Percentiles rank a stretch among this genome's conserved stretches.
Evolutionary conservation across 2,888 invertebrate genomes (phyloP).

Genomic region (Bibio marci): DNA sequence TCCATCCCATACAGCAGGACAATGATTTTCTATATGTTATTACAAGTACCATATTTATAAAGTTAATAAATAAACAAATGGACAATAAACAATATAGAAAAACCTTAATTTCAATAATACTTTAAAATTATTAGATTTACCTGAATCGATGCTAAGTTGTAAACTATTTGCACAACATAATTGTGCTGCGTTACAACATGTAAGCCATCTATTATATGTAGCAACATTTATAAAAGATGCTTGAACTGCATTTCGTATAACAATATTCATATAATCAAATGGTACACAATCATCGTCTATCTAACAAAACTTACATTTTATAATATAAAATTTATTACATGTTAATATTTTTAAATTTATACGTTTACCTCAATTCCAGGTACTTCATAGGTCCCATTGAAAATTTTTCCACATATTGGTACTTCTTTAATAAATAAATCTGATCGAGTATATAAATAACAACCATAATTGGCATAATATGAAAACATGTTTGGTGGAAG

Average conservation of each 20-base stretch:
- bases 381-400: too few relatives aligned
- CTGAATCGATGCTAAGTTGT: conserved; percentile 4
- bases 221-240: conserved; percentile 10
- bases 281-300: conserved; percentile 7
- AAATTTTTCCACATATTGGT: too few relatives aligned
- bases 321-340: neutral
- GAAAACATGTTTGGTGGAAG: conserved; percentile 10
- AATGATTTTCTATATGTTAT: conserved; percentile 19
- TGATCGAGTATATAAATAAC: conserved; percentile 12
- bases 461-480: conserved; percentile 13
- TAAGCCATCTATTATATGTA: conserved; percentile 10
- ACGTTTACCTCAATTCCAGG: too few relatives aligned
- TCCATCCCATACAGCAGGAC: conserved; percentile 42
- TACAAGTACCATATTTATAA: too few relatives aligned
- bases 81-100: neutral
- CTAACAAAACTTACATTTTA: conserved; percentile 8
- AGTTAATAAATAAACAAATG: neutral
- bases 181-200: conserved; percentile 12
- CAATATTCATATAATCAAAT: conserved; percentile 11
- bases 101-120: neutral
- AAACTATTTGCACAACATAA: conserved; percentile 11
- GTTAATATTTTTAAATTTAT: too few relatives aligned
- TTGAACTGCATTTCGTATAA: conserved; percentile 7
- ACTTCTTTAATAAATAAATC: too few relatives aligned
- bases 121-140: neutral